Percentiles rank a stretch among this genome's conserved stretches.
Evolutionary conservation across 2,797 vertebrate species (phyloP).

Genomic region (Phoebastria nigripes): DNA sequence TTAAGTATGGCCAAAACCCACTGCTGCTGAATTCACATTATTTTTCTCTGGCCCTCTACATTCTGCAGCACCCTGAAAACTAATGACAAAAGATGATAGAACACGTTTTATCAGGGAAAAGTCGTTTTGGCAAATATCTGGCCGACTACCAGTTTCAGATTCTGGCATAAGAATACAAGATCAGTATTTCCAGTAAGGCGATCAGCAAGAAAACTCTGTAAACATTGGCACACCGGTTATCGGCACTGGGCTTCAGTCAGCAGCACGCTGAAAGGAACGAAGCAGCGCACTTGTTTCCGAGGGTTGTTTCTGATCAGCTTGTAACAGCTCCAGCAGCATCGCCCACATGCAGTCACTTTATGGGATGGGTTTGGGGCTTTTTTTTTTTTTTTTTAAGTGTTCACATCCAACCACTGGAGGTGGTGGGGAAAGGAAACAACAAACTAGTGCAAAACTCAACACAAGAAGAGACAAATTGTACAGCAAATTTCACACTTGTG

Average conservation of each 20-base stretch:
- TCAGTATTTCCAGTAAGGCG: background rate
- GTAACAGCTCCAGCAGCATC: fast-evolving
- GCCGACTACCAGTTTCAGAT: background rate
- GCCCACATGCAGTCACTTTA: fast-evolving
- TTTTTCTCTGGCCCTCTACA: background rate
- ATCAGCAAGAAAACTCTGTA: background rate
- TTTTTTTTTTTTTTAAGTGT: fast-evolving
- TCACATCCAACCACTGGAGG: background rate
- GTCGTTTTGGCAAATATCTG: background rate
- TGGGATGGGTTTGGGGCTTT: background rate
- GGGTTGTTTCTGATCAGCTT: background rate
- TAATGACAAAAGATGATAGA: background rate
- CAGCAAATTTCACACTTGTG: background rate
- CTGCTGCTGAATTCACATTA: background rate
- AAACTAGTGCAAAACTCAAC: fast-evolving
- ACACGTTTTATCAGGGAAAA: background rate
- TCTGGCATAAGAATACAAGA: too few species aligned
- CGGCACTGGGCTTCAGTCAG: background rate
- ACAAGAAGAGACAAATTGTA: fast-evolving
- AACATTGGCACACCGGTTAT: fast-evolving
- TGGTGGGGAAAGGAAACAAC: background rate
- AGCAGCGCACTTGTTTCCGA: background rate
- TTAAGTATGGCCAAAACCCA: fast-evolving
- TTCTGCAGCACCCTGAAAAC: background rate
- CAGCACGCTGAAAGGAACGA: fast-evolving